Evolutionary conservation across 2,888 invertebrate species (phyloP).

Genomic region (Idaea aversata): DNA sequence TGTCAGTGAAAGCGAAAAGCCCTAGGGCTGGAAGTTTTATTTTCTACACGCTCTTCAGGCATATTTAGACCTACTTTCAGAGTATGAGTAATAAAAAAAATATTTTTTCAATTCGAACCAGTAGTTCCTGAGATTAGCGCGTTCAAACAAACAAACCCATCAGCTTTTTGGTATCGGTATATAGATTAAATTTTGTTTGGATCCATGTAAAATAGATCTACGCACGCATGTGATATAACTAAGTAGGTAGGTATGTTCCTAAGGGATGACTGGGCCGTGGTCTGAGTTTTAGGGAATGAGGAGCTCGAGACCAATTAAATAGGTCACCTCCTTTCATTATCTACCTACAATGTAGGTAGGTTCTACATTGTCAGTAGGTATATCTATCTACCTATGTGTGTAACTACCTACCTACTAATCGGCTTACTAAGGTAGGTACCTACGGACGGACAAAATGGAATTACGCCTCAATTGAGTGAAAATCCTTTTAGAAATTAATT

Average conservation of each 20-base stretch:
- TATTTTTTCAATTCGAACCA: too few relatives aligned
- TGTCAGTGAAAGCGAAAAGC: too few relatives aligned
- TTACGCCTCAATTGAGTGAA: constrained; percentile 18
- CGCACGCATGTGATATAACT: too few relatives aligned
- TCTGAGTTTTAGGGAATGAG: neutral
- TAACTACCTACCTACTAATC: constrained; percentile 17
- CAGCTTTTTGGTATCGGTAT: too few relatives aligned
- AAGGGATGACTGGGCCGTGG: neutral
- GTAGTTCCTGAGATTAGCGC: too few relatives aligned
- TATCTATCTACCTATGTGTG: neutral
- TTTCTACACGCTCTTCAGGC: too few relatives aligned
- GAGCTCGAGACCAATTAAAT: neutral
- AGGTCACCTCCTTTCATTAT: neutral
- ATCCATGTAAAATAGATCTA: too few relatives aligned
- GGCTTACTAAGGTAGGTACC: constrained; percentile 16
- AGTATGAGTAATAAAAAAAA: too few relatives aligned
- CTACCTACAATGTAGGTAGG: neutral
- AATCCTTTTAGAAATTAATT: constrained; percentile 21
- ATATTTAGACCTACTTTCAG: too few relatives aligned
- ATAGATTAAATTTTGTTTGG: too few relatives aligned
- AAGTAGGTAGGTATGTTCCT: neutral
- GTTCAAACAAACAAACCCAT: too few relatives aligned
- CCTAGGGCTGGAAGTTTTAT: too few relatives aligned
- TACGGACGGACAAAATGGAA: constrained; percentile 18
- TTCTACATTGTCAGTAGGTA: neutral